Evolutionary conservation across 2,888 invertebrate genomes (phyloP).

Genomic region (Chymomyza caudatula): DNA sequence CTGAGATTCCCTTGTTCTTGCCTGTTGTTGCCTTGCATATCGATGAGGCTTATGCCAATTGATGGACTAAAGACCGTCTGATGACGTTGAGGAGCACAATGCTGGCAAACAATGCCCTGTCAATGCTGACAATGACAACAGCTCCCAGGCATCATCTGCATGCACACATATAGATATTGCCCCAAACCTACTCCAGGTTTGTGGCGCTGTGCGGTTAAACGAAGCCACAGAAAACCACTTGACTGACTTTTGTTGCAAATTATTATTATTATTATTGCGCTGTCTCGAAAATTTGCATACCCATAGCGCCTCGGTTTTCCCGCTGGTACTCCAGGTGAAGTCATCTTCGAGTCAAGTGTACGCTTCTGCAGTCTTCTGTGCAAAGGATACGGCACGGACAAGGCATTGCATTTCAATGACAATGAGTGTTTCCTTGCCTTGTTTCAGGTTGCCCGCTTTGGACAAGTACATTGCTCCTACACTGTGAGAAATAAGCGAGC

Average conservation of each 20-base stretch:
- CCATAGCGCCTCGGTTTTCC: neutral
- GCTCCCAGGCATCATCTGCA: neutral
- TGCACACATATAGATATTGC: neutral
- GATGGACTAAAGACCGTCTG: neutral
- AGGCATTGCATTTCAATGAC: constrained; percentile 66
- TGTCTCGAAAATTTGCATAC: constrained; percentile 1
- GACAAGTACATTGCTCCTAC: constrained; percentile 47
- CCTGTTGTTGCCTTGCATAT: constrained; percentile 40
- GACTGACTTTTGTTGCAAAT: constrained; percentile 68
- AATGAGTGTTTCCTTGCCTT: constrained; percentile 37
- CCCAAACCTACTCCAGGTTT: neutral
- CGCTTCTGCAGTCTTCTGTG: neutral
- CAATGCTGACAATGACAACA: constrained; percentile 60
- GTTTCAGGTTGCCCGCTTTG: constrained; percentile 16
- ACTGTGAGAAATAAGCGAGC: neutral
- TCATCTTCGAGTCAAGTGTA: neutral
- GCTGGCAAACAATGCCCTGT: constrained; percentile 10
- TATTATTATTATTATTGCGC: constrained; percentile 47
- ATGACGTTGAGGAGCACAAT: neutral
- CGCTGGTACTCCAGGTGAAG: neutral
- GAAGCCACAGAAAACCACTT: constrained; percentile 40
- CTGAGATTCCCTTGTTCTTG: neutral
- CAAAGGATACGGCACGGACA: constrained; percentile 14
- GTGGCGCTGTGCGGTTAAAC: constrained; percentile 13
- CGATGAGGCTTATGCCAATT: constrained; percentile 41